phyloP scores from a whole-genome alignment of 2,113 vertebrate genomes.

The Tetrax tetrax region DNA sequence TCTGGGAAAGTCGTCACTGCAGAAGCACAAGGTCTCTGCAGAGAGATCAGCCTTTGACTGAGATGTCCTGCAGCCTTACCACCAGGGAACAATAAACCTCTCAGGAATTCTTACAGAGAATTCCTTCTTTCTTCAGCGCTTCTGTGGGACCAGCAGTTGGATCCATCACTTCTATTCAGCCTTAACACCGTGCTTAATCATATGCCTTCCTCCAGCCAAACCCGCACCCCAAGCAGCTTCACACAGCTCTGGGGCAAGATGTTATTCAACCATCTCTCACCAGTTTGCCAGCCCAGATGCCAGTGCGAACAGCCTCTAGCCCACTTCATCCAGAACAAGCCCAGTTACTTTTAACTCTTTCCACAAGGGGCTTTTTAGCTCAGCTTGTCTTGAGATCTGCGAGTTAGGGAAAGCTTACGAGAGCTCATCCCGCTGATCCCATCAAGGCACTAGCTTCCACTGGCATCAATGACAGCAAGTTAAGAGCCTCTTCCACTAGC shows the following conservation, averaged over 20 bases:
- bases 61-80: constrained; percentile 46
- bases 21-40: constrained; percentile 30
- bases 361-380: neutral
- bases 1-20: constrained; percentile 30
- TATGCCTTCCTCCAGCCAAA: neutral
- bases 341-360: neutral
- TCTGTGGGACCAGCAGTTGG: neutral
- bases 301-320: neutral
- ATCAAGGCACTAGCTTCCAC: neutral
- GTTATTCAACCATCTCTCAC: neutral
- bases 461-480: neutral
- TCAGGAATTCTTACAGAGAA: constrained; percentile 30
- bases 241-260: neutral
- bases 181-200: neutral
- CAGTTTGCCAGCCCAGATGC: neutral
- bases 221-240: accelerated
- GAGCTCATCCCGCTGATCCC: neutral
- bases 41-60: constrained; percentile 43
- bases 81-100: constrained; percentile 6
- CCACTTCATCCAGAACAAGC: neutral
- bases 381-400: neutral
- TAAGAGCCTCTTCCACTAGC: neutral
- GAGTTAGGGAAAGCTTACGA: neutral
- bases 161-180: neutral
- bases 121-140: neutral